Base-by-base conservation (phyloP, 1,140 invertebrate genomes). In the Rhopalosiphum padi region DNA sequence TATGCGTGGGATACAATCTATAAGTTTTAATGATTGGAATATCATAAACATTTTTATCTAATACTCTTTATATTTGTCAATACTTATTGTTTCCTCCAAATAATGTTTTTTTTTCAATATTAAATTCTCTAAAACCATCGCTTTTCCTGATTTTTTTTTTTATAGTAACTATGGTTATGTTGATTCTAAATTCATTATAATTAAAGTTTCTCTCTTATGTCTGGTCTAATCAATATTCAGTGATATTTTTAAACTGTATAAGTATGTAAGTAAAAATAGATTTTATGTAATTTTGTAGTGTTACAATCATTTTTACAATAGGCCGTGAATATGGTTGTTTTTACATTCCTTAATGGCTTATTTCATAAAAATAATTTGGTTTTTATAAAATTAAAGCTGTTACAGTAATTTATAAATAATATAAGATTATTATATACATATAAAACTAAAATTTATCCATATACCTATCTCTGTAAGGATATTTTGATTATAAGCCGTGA, bases 391-490 rank as follows among this genome's bases (percentile, higher is more conserved):
- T 3, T 3, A n/a, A 51, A 30, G 60, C n/a, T 30, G 11, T 68
- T 15, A 1, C 25, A 60, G 55, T 60, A 3, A 30, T 30, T 68
- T 68, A 30, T 68, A 68, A 68, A n/a, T 68, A 11, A 68, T 4
- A 15, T n/a, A 68, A 4, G 11, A 15, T n/a, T n/a, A 30, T 68
- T 30, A 30, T 68, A n/a, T n/a, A 46, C 0, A 46, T 46, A 0
- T 4, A 68, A 60, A 68, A 68, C 60, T 11, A 30, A 0, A 11
- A 68, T n/a, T 30, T 15, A 60, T n/a, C 4, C 3, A 68, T 68
- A 25, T 68, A 5, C n/a, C n/a, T 25, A 0, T 1, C 9, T 4
- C 30, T 15, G 30, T n/a, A n/a, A 30, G 3, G 0, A 4, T n/a
- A 68, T n/a, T 30, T 41, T 68, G 53, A 60, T 30, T 60, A 30